Evolutionary conservation across 1,140 invertebrate genomes (phyloP).

Genomic region (Anagrus nilaparvatae): DNA sequence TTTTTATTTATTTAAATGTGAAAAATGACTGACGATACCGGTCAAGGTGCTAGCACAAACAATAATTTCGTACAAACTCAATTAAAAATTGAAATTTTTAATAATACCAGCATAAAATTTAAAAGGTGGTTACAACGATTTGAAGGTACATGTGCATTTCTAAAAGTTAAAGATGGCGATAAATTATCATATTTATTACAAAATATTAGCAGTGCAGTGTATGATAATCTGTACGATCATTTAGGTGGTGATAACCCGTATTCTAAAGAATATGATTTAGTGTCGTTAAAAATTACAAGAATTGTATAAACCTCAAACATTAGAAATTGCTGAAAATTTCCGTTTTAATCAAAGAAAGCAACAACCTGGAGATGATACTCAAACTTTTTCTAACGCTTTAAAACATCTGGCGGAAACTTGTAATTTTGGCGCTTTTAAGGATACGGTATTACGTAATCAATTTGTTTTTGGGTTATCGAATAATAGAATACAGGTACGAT

Average conservation of each 20-base stretch:
- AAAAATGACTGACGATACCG: no score
- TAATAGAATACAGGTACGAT: constrained; percentile 3
- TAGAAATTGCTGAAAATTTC: constrained; percentile 23
- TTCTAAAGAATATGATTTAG: constrained; percentile 1
- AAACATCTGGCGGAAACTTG: constrained; percentile 17
- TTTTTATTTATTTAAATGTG: no score
- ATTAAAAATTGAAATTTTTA: no score
- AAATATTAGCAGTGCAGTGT: constrained; percentile 14
- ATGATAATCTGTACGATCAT: constrained; percentile 15
- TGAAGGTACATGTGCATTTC: constrained; percentile 16
- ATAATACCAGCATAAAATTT: no score
- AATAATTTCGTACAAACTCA: no score
- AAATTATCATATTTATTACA: constrained; percentile 13
- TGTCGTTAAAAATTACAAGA: constrained; percentile 14
- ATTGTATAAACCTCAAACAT: constrained; percentile 15
- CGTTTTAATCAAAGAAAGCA: constrained; percentile 18
- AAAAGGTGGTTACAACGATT: constrained; percentile 17
- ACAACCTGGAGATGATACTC: constrained; percentile 14
- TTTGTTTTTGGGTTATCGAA: constrained; percentile 19
- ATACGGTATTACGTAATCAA: constrained; percentile 19
- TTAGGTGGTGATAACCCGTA: constrained; percentile 7
- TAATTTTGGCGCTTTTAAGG: constrained; percentile 20
- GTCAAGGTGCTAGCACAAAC: no score
- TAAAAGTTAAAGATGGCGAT: constrained; percentile 6
- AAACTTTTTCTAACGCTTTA: constrained; percentile 15